Base-by-base conservation (phyloP, 2,797 vertebrate species). In the Myiotriccus ornatus region DNA sequence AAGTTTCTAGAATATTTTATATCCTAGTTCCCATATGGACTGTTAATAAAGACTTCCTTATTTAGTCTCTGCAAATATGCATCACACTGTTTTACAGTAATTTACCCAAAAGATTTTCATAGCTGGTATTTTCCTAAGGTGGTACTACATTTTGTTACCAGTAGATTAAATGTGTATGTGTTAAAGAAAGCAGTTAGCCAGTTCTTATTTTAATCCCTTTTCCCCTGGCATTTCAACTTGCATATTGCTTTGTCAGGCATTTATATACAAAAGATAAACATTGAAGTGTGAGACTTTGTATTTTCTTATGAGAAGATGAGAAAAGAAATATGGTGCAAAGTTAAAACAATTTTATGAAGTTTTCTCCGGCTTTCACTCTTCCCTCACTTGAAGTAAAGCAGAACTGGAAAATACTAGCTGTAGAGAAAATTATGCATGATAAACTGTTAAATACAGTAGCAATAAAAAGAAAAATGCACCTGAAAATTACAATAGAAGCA, bases 141-240 rank as follows among this genome's bases (percentile, higher is more conserved):
- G 43, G 52, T 64, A 23, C 41, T 62, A 47, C 49, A 32, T 94
- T 84, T 79, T 91, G 39, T 70, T 95, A 87, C 69, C 2, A 3
- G 53, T 70, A 82, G 47, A 56, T 69, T 84, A 88, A 86, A 83
- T 41, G 0, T 89, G 43, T 84, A 39, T 74, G 32, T 70, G 87
- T 52, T 89, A 85, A 82, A 71, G 55, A 95, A 89, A 87, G 47
- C 22, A 71, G 64, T 63, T 56, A 77, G 50, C 23, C 47, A 53
- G 62, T 89, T 93, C 64, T 91, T 93, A 85, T 59, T 93, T 95
- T 89, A 93, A 95, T 85, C 35, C 83, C 44, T 93, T 90, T 87
- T 83, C n/a, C 49, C 47, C 39, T 56, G 47, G 53, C 27, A 49
- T 94, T 95, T 93, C 73, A 68, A 52, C n/a, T 87, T 85, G 14